phyloP scores from a whole-genome alignment of 1,140 invertebrate species.

The Propsilocerus akamusi region DNA sequence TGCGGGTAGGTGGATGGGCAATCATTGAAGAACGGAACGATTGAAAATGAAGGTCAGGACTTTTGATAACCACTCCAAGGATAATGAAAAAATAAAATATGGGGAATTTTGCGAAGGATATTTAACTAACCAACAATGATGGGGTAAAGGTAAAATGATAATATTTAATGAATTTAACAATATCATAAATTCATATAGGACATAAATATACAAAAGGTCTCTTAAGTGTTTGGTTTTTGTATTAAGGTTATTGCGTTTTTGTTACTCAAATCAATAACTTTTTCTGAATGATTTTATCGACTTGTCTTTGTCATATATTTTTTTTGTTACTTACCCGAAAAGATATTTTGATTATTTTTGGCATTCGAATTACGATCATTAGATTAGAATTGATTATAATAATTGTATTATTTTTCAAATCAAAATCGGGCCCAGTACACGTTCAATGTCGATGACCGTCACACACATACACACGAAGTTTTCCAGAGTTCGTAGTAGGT shows the following conservation, averaged over 20 bases:
- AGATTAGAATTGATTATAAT: no score
- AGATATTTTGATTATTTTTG: not conserved
- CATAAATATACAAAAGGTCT: conserved; percentile 3
- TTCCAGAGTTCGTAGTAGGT: no score
- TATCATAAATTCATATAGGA: not conserved
- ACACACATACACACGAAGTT: no score
- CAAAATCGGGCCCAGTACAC: no score
- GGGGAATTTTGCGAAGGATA: not conserved
- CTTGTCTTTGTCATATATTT: no score
- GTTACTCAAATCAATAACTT: not conserved
- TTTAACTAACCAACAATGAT: not conserved
- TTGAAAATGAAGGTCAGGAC: no score
- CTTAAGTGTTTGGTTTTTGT: conserved; percentile 1
- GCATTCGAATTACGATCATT: no score
- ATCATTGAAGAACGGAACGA: no score
- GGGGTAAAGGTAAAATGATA: not conserved
- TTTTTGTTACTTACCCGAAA: conserved; percentile 1
- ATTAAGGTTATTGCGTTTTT: not conserved
- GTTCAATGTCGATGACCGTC: no score
- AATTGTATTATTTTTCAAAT: no score
- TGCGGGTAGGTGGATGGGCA: no score
- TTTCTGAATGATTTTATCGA: not conserved
- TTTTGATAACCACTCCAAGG: not conserved
- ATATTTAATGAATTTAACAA: not conserved
- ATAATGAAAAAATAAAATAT: not conserved